These are phyloP conservation scores for Alosa sapidissima DNA, from an alignment of 2,797 vertebrate genomes.

Conservation along the genomic window DNA sequence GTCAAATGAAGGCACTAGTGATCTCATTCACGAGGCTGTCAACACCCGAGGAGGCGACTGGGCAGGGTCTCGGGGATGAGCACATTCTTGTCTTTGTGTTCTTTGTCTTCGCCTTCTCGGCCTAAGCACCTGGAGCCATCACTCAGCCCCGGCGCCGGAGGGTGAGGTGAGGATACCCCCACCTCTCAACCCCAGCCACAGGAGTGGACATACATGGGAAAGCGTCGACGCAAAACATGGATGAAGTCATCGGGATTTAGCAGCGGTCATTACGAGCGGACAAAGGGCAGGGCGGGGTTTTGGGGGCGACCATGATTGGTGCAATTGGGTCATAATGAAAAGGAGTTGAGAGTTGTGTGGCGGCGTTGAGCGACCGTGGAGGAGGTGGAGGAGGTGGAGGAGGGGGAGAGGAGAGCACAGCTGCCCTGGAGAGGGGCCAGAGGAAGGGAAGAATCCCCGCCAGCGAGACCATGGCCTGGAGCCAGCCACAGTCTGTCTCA, in stretches of 20 bases:
- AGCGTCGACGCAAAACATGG: not conserved
- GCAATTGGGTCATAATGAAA: conserved; percentile 50
- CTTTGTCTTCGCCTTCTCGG: not conserved
- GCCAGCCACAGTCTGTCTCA: conserved; percentile 50
- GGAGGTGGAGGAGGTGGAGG: conserved; percentile 38
- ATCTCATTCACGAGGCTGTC: not conserved
- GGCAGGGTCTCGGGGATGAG: not conserved
- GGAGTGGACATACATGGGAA: not conserved
- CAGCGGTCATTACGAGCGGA: not conserved
- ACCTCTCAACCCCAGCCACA: not conserved
- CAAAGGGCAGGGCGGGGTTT: not conserved
- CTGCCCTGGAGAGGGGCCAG: conserved; percentile 52
- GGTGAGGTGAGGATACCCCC: not conserved
- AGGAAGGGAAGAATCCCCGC: conserved; percentile 40
- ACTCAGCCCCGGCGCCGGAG: not conserved
- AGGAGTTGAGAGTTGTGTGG: conserved; percentile 32
- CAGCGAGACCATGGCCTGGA: conserved; percentile 45
- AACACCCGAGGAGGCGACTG: not conserved
- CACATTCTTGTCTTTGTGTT: conserved; percentile 1
- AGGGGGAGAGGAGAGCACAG: conserved; percentile 43
- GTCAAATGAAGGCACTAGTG: not conserved
- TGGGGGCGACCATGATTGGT: conserved; percentile 21
- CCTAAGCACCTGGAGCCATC: conserved; percentile 22
- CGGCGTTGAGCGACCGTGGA: not conserved
- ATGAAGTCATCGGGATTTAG: conserved; percentile 5